phyloP scores from a whole-genome alignment of 1,140 invertebrate genomes.

The Meloidogyne chitwoodi region DNA sequence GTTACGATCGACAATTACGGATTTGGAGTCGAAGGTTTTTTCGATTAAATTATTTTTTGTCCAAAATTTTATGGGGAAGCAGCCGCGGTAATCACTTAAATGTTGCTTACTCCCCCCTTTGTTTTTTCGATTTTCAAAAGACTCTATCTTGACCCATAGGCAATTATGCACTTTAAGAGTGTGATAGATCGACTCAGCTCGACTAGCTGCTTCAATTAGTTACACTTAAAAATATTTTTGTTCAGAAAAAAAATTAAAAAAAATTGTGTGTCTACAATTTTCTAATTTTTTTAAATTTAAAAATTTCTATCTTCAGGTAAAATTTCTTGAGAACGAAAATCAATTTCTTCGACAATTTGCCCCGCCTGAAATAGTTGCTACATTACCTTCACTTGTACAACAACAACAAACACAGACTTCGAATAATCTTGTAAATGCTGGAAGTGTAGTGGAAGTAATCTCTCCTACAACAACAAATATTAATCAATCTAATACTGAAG shows the following conservation, averaged over 20 bases:
- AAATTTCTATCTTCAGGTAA: constrained; percentile 32
- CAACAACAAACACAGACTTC: background rate
- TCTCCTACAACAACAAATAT: background rate
- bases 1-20: constrained; percentile 44
- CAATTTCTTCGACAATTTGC: constrained; percentile 49
- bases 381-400: constrained; percentile 21
- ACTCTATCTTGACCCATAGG: background rate
- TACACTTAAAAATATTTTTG: too few relatives aligned
- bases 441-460: background rate
- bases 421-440: background rate
- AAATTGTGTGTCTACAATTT: too few relatives aligned
- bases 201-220: too few relatives aligned
- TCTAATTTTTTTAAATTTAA: too few relatives aligned
- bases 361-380: constrained; percentile 45
- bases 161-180: background rate
- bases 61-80: too few relatives aligned
- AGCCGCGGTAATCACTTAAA: too few relatives aligned
- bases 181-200: background rate
- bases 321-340: constrained; percentile 49
- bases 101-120: too few relatives aligned
- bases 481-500: background rate
- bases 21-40: constrained; percentile 46
- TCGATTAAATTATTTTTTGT: background rate
- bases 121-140: too few relatives aligned
- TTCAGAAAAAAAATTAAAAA: too few relatives aligned